Evolutionary conservation across 2,113 vertebrate genomes (phyloP).

Genomic region (Brienomyrus longianalis): DNA sequence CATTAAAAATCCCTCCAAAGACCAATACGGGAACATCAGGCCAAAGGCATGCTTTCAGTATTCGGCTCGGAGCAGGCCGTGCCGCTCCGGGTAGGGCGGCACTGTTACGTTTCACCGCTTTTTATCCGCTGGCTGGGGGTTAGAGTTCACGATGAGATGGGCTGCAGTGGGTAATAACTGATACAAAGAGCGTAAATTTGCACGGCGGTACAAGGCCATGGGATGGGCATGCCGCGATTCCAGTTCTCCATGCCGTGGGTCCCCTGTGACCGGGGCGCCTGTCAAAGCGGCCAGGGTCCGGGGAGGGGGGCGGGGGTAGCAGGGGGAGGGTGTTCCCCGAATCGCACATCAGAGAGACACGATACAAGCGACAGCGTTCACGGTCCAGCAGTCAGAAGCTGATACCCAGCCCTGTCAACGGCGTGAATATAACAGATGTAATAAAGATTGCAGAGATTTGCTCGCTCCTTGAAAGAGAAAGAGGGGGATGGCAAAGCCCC

Average conservation of each 20-base stretch:
- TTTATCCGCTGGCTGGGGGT: conserved; percentile 57
- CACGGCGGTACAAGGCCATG: conserved; percentile 48
- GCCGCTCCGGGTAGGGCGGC: conserved; percentile 44
- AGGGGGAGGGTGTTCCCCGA: neutral
- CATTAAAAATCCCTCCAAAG: conserved; percentile 20
- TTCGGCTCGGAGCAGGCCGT: conserved; percentile 2
- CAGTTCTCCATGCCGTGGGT: conserved; percentile 57
- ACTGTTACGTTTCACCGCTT: conserved; percentile 51
- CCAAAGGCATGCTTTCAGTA: neutral
- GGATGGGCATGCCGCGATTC: conserved; percentile 47
- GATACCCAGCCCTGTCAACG: conserved; percentile 58
- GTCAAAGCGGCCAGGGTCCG: conserved; percentile 40
- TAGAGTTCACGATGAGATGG: conserved; percentile 70
- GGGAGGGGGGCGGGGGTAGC: neutral
- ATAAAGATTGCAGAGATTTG: conserved; percentile 49
- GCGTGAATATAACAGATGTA: conserved; percentile 68
- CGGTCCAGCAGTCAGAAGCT: conserved; percentile 56
- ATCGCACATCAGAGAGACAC: conserved; percentile 7
- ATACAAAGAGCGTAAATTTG: conserved; percentile 58
- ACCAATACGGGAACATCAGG: neutral
- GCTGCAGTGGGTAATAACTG: conserved; percentile 50
- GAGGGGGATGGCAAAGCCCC: conserved; percentile 28
- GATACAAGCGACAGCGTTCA: conserved; percentile 30
- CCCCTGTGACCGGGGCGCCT: conserved; percentile 59
- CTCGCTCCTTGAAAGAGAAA: conserved; percentile 26